These are phyloP conservation scores for Hecatera dysodea DNA, from an alignment of 2,888 invertebrate genomes.

Conservation along the genomic window DNA sequence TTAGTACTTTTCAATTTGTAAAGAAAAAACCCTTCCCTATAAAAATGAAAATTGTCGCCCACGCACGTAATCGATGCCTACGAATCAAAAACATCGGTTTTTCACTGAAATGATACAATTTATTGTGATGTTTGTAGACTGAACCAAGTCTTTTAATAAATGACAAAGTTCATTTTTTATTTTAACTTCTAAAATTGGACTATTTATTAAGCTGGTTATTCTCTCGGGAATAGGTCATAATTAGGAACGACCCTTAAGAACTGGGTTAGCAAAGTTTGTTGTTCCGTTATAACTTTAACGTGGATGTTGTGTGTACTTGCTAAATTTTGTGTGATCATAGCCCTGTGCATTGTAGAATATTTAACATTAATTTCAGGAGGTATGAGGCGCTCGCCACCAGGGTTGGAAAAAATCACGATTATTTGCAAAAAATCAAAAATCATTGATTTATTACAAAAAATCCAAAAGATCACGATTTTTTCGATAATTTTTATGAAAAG, in stretches of 20 bases:
- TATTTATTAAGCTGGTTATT: constrained; percentile 24
- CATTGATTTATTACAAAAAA: too few relatives aligned
- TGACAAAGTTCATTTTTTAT: constrained; percentile 6
- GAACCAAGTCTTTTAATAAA: constrained; percentile 1
- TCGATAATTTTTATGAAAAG: too few relatives aligned
- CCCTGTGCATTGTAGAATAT: constrained; percentile 63
- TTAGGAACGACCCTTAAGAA: constrained; percentile 50
- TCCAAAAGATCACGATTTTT: too few relatives aligned
- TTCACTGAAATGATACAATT: not conserved
- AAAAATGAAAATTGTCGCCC: too few relatives aligned
- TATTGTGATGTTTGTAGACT: not conserved
- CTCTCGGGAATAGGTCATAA: constrained; percentile 34
- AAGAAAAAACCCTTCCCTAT: too few relatives aligned
- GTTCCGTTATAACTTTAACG: constrained; percentile 52
- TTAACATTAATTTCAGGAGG: constrained; percentile 71
- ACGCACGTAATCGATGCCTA: too few relatives aligned
- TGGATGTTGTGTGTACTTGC: constrained; percentile 20
- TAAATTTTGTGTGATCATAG: constrained; percentile 55
- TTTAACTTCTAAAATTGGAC: constrained; percentile 2
- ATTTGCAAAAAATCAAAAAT: too few relatives aligned
- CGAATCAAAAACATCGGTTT: too few relatives aligned
- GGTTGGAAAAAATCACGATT: too few relatives aligned
- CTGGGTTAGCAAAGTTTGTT: constrained; percentile 53
- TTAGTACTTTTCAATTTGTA: too few relatives aligned
- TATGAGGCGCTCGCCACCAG: constrained; percentile 65